phyloP scores from a whole-genome alignment of 2,888 invertebrate species.

The Stenurella melanura region DNA sequence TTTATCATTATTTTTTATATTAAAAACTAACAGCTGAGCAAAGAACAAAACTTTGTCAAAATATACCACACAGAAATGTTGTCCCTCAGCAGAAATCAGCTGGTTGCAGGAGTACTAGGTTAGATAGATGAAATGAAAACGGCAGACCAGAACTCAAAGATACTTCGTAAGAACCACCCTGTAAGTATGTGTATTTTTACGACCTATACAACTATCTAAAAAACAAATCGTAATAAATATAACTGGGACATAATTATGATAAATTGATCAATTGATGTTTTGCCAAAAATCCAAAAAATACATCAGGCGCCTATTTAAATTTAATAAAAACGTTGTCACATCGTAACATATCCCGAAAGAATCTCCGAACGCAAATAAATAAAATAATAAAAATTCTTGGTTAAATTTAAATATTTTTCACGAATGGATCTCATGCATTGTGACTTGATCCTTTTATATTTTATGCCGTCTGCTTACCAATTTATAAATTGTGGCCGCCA shows the following conservation, averaged over 20 bases:
- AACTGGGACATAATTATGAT: slow-evolving; percentile 32
- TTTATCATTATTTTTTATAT: too few relatives aligned
- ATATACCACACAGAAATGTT: too few relatives aligned
- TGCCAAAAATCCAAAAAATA: slow-evolving; percentile 36
- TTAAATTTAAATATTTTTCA: slow-evolving; percentile 45
- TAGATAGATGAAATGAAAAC: too few relatives aligned
- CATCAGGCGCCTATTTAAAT: slow-evolving; percentile 28
- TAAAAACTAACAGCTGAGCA: too few relatives aligned
- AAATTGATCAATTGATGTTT: slow-evolving; percentile 44
- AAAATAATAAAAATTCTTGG: slow-evolving; percentile 40
- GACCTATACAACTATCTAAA: neutral
- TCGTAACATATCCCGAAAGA: slow-evolving; percentile 31
- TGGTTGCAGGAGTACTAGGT: too few relatives aligned
- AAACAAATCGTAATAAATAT: slow-evolving; percentile 19
- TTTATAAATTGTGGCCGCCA: slow-evolving; percentile 57
- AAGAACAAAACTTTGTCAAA: too few relatives aligned
- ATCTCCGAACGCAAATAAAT: slow-evolving; percentile 25
- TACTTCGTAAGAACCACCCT: neutral
- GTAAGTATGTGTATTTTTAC: neutral
- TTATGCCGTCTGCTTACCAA: slow-evolving; percentile 53
- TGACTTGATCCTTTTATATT: slow-evolving; percentile 46
- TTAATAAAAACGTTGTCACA: slow-evolving; percentile 42
- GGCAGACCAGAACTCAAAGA: neutral
- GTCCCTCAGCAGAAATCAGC: too few relatives aligned
- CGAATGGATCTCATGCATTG: slow-evolving; percentile 24